Percentiles rank a stretch among this genome's conserved stretches.
Evolutionary conservation across 2,113 vertebrate species (phyloP).

Genomic region (Aspiorhynchus laticeps): DNA sequence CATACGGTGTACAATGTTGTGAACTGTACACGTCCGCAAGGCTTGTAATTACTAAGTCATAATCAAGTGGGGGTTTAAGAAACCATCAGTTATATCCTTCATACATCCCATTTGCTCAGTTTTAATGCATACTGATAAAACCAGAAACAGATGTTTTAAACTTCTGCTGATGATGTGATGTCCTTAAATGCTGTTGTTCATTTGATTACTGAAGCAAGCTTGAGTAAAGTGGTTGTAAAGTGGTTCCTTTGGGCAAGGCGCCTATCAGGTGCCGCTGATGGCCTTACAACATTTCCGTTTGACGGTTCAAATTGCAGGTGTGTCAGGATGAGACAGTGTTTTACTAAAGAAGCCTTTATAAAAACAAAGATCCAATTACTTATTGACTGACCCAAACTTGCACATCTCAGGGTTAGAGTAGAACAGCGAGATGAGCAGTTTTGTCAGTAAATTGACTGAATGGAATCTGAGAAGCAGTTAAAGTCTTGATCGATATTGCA

Average conservation of each 20-base stretch:
- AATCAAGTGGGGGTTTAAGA: slow-evolving; percentile 28
- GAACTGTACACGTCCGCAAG: slow-evolving; percentile 15
- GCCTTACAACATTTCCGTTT: neutral
- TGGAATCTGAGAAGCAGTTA: slow-evolving; percentile 24
- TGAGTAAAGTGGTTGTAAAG: slow-evolving; percentile 25
- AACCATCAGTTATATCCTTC: slow-evolving; percentile 23
- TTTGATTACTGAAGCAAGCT: slow-evolving; percentile 13
- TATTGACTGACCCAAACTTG: slow-evolving; percentile 21
- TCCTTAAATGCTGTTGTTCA: slow-evolving; percentile 16
- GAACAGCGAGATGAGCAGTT: slow-evolving; percentile 15
- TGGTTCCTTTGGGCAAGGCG: neutral
- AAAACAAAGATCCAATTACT: slow-evolving; percentile 18
- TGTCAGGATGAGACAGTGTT: neutral
- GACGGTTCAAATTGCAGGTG: slow-evolving; percentile 19
- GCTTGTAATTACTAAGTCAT: slow-evolving; percentile 38
- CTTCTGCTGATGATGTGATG: slow-evolving; percentile 19
- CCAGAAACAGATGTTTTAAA: slow-evolving; percentile 31
- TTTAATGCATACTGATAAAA: slow-evolving; percentile 24
- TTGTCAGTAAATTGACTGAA: slow-evolving; percentile 10
- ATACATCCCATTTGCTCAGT: neutral
- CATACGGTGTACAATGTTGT: neutral
- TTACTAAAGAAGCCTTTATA: slow-evolving; percentile 9
- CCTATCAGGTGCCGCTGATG: slow-evolving; percentile 13
- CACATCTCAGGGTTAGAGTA: slow-evolving; percentile 2
- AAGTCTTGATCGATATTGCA: slow-evolving; percentile 32